phyloP scores from a whole-genome alignment of 1,140 invertebrate species.

The Platyura marginata region DNA sequence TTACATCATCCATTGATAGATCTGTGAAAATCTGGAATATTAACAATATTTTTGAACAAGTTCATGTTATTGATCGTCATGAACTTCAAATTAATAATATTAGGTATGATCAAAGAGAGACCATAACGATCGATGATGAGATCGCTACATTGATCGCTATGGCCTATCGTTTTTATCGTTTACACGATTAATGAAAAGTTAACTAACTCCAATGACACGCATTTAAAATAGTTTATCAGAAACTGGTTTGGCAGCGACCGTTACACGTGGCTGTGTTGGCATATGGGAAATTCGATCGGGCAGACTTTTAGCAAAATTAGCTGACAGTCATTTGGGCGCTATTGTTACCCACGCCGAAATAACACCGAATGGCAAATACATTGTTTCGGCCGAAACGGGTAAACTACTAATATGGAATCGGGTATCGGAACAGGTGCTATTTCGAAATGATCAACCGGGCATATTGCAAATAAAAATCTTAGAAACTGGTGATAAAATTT shows the following conservation, averaged over 20 bases:
- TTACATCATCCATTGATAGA: conserved; percentile 92
- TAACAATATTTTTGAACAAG: conserved; percentile 96
- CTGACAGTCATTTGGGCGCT: conserved; percentile 80
- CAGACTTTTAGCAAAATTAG: conserved; percentile 63
- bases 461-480: conserved; percentile 73
- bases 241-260: conserved; percentile 62
- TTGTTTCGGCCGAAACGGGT: conserved; percentile 83
- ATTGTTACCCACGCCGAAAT: conserved; percentile 87
- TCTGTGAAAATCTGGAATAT: conserved; percentile 99
- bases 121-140: no score
- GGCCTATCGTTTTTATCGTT: no score
- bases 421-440: conserved; percentile 60
- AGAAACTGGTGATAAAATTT: conserved; percentile 62
- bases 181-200: no score
- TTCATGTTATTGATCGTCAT: conserved; percentile 87
- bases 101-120: conserved; percentile 29
- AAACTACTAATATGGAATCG: conserved; percentile 86
- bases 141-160: no score
- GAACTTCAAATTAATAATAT: conserved; percentile 90
- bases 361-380: conserved; percentile 63
- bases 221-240: conserved; percentile 41
- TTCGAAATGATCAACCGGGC: conserved; percentile 66
- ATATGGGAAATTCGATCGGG: conserved; percentile 87
- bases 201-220: neutral
- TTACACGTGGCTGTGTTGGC: conserved; percentile 82